These are phyloP conservation scores for Tachysurus fulvidraco DNA, from an alignment of 2,113 vertebrate genomes.

Conservation along the genomic window DNA sequence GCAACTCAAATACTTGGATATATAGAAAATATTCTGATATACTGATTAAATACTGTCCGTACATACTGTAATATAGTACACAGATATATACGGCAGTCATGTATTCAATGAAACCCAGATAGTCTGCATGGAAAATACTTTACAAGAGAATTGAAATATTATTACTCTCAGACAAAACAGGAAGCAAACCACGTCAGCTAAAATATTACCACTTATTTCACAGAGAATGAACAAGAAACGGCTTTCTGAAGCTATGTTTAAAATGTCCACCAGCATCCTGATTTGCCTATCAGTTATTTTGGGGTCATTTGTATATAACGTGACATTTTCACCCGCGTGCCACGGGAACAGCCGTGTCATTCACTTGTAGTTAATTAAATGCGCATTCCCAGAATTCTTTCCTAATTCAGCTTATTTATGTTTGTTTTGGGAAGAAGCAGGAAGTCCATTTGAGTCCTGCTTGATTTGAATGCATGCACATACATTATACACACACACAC, in stretches of 20 bases:
- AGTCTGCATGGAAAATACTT: not conserved
- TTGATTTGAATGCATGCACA: not conserved
- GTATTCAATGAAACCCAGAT: not conserved
- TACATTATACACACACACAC: too few relatives aligned
- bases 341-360: not conserved
- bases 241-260: not conserved
- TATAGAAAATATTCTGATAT: not conserved
- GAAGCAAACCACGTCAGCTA: not conserved
- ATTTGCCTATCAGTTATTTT: not conserved
- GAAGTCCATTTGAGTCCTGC: not conserved
- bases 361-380: not conserved
- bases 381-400: not conserved
- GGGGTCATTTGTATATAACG: not conserved
- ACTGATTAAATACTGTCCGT: not conserved
- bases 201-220: not conserved
- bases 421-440: not conserved
- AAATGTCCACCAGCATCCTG: not conserved
- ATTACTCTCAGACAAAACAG: not conserved
- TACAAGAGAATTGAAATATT: not conserved
- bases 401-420: not conserved
- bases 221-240: not conserved
- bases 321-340: not conserved
- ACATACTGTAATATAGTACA: not conserved
- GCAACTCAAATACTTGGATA: not conserved
- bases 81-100: not conserved